Percentiles rank a stretch among this genome's conserved stretches.
Conservation (phyloP, 2,113 vertebrate species). For the Hemichromis elongatus region DNA sequence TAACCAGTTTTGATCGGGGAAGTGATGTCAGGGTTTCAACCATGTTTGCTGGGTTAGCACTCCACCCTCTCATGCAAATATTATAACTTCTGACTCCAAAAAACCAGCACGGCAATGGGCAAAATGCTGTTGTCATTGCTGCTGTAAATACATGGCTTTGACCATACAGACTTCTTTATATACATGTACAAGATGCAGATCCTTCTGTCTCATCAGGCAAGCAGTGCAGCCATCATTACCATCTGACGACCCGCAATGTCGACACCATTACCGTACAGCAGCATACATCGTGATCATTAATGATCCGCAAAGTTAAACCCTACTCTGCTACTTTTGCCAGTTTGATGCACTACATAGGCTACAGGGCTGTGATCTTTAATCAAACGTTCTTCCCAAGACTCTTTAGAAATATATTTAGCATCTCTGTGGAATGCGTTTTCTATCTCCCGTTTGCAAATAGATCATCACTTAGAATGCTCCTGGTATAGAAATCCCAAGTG, state of each 20-base stretch:
- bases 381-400: slow-evolving; percentile 4
- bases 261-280: neutral
- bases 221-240: neutral
- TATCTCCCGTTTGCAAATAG: slow-evolving; percentile 40
- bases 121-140: neutral
- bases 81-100: neutral
- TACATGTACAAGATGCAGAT: neutral
- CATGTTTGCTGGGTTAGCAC: neutral
- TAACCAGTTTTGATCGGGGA: neutral
- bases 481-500: slow-evolving; percentile 47
- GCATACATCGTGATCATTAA: slow-evolving; percentile 24
- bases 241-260: neutral
- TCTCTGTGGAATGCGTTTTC: slow-evolving; percentile 35
- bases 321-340: slow-evolving; percentile 14
- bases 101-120: neutral
- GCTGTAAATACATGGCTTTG: neutral
- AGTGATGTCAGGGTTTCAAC: neutral
- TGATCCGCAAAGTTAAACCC: slow-evolving; percentile 12
- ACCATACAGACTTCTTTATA: neutral
- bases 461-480: slow-evolving; percentile 42
- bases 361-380: slow-evolving; percentile 13
- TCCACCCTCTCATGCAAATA: neutral
- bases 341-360: slow-evolving; percentile 11
- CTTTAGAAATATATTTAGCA: slow-evolving; percentile 51
- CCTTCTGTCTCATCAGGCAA: slow-evolving; percentile 12